Evolutionary conservation across 1,140 invertebrate species (phyloP).

Genomic region (Kradibia gibbosae): DNA sequence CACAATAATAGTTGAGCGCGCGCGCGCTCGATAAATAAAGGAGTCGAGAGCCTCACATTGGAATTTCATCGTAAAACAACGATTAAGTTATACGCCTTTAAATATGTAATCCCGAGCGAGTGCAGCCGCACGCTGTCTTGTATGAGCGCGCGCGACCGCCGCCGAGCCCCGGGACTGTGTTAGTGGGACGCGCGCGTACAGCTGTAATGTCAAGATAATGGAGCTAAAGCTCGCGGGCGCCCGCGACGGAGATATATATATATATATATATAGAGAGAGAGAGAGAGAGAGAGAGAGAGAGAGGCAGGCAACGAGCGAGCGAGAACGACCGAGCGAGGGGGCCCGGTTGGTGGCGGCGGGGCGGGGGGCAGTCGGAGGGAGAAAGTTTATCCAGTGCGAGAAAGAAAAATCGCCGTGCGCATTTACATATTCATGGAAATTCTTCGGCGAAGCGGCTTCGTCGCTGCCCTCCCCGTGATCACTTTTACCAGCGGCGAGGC

Average conservation of each 20-base stretch:
- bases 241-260: slow-evolving; percentile 61
- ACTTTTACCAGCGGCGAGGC: slow-evolving; percentile 12
- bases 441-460: slow-evolving; percentile 18
- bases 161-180: slow-evolving; percentile 30
- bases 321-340: slow-evolving; percentile 70
- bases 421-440: slow-evolving; percentile 45
- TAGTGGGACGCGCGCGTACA: slow-evolving; percentile 32
- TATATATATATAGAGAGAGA: slow-evolving; percentile 56
- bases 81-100: slow-evolving; percentile 29
- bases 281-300: slow-evolving; percentile 63
- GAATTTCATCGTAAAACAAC: slow-evolving; percentile 39
- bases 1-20: background rate
- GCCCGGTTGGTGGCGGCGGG: too few species aligned
- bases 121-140: slow-evolving; percentile 23
- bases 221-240: slow-evolving; percentile 44
- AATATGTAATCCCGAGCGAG: slow-evolving; percentile 22
- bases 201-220: slow-evolving; percentile 63
- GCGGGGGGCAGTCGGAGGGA: slow-evolving; percentile 58
- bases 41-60: background rate
- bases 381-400: slow-evolving; percentile 67
- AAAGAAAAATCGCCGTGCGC: slow-evolving; percentile 53
- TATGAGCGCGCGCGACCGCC: background rate
- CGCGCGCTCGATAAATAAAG: background rate
- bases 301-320: slow-evolving; percentile 55
- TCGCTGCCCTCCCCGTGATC: background rate